Base-by-base conservation (phyloP, 2,797 vertebrate species). In the Hylomyscus alleni region DNA sequence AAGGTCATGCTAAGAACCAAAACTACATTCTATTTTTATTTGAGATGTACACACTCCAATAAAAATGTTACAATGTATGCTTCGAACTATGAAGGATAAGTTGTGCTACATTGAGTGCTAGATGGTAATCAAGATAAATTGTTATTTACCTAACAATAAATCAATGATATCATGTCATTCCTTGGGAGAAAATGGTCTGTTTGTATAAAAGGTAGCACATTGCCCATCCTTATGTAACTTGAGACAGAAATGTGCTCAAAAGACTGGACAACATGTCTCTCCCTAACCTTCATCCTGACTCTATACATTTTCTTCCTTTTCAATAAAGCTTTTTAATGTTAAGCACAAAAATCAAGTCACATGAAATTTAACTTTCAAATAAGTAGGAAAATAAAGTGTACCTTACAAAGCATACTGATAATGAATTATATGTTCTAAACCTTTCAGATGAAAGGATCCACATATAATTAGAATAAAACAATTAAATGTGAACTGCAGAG, bases 1-100 rank as follows among this genome's bases (percentile, higher is more conserved):
- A 98, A 98, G 98, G 97, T 98, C 98, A 98, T 90, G 93, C 75
- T 95, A 96, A 97, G 98, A 98, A 97, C 88, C 97, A 98, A 98
- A 98, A 95, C 96, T 95, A 87, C 93, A 96, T 95, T 98, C 97
- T 98, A 97, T 97, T 98, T 98, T 98, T 98, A 98, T 98, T 93
- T 97, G 92, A 97, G 85, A 97, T 94, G 98, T 95, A 96, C 60
- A 85, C 73, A 91, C 37, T 60, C 44, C 72, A 52, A 97, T 98
- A 98, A 98, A 98, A 98, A 97, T 97, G 96, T 97, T 98, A 96
- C 58, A 97, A 96, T 62, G 95, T 96, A 94, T 54, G 97, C 94
- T 96, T 97, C 81, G 94, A 98, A 96, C 4, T 83, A 84, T 0
- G 83, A 97, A 95, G 98, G 94, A 97, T 93, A 97, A 97, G 89